Evolutionary conservation across 2,113 vertebrate species (phyloP).

Genomic region (Xerus inauris): DNA sequence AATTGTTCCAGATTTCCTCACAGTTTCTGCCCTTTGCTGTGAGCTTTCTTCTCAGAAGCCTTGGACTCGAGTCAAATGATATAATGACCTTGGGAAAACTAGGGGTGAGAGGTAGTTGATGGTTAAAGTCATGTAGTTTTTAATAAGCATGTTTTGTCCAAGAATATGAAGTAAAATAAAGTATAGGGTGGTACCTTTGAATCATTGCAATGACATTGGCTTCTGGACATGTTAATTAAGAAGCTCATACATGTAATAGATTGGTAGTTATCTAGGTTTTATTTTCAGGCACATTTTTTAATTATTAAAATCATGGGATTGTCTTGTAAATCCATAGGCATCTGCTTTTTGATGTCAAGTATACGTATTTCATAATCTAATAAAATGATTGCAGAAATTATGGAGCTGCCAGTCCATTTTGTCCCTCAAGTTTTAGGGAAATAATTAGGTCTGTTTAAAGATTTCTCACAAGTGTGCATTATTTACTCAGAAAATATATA

Average conservation of each 20-base stretch:
- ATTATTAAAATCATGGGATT: neutral
- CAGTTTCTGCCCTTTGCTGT: neutral
- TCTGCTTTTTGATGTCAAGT: neutral
- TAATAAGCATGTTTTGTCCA: conserved; percentile 38
- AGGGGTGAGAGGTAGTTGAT: neutral
- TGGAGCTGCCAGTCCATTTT: neutral
- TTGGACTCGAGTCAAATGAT: neutral
- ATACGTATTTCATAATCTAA: conserved; percentile 20
- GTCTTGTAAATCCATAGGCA: neutral
- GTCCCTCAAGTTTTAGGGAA: neutral
- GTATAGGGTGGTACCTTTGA: neutral
- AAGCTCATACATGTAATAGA: conserved; percentile 30
- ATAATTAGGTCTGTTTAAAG: conserved; percentile 28
- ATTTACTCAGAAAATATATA: neutral
- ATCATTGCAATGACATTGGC: neutral
- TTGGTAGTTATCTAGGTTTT: neutral
- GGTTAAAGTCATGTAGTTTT: conserved; percentile 18
- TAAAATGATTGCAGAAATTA: neutral
- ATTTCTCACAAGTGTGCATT: neutral
- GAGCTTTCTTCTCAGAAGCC: neutral
- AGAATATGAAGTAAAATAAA: conserved; percentile 49
- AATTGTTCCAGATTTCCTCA: conserved; percentile 1
- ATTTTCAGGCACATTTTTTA: neutral
- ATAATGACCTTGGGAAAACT: neutral
- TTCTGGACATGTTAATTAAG: conserved; percentile 49